phyloP scores from a whole-genome alignment of 2,797 vertebrate genomes.

The Artibeus lituratus region DNA sequence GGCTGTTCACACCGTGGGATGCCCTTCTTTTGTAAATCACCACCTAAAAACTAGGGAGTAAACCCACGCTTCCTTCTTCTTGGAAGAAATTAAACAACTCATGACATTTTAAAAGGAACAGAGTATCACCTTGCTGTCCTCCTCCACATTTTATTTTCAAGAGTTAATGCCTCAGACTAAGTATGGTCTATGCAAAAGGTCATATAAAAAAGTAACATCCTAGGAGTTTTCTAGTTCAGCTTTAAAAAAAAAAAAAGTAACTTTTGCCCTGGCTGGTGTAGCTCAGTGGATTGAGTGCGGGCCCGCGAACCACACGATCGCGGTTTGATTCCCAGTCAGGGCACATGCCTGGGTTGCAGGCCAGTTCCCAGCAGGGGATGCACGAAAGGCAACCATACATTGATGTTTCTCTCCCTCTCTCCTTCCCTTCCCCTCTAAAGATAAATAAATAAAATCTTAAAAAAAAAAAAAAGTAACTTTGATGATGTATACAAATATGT shows the following conservation, averaged over 20 bases:
- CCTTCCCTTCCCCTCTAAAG: no score
- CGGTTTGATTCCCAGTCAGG: no score
- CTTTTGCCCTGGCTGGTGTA: no score
- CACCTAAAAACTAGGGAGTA: conserved; percentile 41
- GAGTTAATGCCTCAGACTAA: conserved; percentile 43
- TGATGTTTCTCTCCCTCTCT: no score
- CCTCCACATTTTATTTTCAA: conserved; percentile 54
- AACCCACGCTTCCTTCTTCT: conserved; percentile 45
- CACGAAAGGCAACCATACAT: no score
- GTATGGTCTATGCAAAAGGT: conserved; percentile 29
- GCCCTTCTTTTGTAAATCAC: conserved; percentile 30
- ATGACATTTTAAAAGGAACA: conserved; percentile 52
- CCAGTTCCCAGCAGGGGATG: no score
- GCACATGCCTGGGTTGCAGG: no score
- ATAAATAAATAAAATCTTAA: no score
- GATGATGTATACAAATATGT: neutral
- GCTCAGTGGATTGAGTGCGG: no score
- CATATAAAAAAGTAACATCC: conserved; percentile 20
- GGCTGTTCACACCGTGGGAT: neutral
- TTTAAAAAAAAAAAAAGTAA: neutral
- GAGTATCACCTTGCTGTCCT: conserved; percentile 51
- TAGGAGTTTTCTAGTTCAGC: neutral
- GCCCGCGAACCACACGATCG: no score
- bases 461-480: conserved; percentile 9
- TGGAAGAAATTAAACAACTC: conserved; percentile 45